A percentile compares a stretch with the other conserved stretches of the same genome.
Conservation (phyloP, 2,113 vertebrate species). For the Hucho hucho region DNA sequence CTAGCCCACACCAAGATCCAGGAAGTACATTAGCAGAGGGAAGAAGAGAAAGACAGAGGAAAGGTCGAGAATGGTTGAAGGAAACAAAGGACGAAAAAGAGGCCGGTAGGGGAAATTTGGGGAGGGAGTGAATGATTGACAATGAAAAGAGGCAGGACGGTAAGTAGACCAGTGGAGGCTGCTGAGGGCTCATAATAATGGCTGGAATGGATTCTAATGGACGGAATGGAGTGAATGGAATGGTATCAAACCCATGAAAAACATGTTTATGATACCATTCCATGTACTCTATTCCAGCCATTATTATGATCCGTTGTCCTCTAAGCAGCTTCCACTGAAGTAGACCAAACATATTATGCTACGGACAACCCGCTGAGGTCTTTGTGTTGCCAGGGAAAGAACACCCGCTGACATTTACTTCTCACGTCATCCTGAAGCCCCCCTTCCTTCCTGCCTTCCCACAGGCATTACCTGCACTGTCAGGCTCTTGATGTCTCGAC, state of each 20-base stretch:
- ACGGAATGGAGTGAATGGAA: too few species aligned
- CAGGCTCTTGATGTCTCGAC: constrained; percentile 73
- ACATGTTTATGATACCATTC: too few species aligned
- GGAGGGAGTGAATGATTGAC: too few species aligned
- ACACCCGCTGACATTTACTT: constrained; percentile 55
- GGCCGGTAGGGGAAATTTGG: too few species aligned
- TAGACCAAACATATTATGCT: constrained; percentile 19
- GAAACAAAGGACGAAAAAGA: constrained; percentile 49
- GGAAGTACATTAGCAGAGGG: constrained; percentile 34
- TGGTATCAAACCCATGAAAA: too few species aligned
- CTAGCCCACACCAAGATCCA: constrained; percentile 50
- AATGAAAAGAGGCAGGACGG: too few species aligned
- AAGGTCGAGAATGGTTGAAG: constrained; percentile 1
- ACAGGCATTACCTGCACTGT: constrained; percentile 73
- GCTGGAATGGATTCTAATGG: too few species aligned
- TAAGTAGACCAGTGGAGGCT: too few species aligned
- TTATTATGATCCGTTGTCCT: too few species aligned
- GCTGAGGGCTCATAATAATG: too few species aligned
- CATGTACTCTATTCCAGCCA: too few species aligned
- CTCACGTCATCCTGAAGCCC: constrained; percentile 26
- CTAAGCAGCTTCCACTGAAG: too few species aligned
- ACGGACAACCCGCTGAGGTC: constrained; percentile 34
- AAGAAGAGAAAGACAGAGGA: constrained; percentile 13
- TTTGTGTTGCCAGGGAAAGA: constrained; percentile 48
- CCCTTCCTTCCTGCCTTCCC: constrained; percentile 8